These are phyloP conservation scores for Deilephila porcellus DNA, from an alignment of 2,888 invertebrate species.

Conservation along the genomic window DNA sequence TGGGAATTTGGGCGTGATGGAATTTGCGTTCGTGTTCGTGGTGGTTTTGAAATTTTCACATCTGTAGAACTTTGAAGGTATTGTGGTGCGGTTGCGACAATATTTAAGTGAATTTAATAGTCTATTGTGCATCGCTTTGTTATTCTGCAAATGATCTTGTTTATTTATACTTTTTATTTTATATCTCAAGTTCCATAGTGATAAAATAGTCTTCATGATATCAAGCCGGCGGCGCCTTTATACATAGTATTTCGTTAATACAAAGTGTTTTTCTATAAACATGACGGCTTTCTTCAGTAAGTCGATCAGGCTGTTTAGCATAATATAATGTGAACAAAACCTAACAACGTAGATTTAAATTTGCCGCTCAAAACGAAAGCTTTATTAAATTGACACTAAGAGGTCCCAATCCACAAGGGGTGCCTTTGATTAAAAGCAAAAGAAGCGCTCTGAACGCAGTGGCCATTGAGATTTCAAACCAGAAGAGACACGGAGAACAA, in stretches of 20 bases:
- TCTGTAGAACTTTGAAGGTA: neutral
- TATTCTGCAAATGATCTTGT: too few species aligned
- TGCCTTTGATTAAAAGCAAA: conserved; percentile 66
- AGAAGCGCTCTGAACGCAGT: conserved; percentile 42
- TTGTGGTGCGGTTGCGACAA: too few species aligned
- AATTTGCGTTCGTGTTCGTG: neutral
- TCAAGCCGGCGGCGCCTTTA: too few species aligned
- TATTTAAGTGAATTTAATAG: too few species aligned
- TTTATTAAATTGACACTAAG: conserved; percentile 68
- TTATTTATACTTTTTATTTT: too few species aligned
- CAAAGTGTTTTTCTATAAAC: too few species aligned
- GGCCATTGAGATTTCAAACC: conserved; percentile 41
- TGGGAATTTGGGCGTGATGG: neutral
- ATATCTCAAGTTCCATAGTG: too few species aligned
- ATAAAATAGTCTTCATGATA: too few species aligned
- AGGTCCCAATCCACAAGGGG: conserved; percentile 55
- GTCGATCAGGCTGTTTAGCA: neutral
- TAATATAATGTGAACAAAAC: neutral
- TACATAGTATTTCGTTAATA: too few species aligned
- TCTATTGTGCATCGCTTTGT: too few species aligned
- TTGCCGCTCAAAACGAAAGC: conserved; percentile 55
- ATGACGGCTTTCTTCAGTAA: neutral
- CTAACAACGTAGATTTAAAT: conserved; percentile 49
- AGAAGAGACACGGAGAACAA: too few species aligned
- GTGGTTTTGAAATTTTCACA: neutral